These are phyloP conservation scores for Odontesthes bonariensis DNA, from an alignment of 2,113 vertebrate species.

Conservation along the genomic window DNA sequence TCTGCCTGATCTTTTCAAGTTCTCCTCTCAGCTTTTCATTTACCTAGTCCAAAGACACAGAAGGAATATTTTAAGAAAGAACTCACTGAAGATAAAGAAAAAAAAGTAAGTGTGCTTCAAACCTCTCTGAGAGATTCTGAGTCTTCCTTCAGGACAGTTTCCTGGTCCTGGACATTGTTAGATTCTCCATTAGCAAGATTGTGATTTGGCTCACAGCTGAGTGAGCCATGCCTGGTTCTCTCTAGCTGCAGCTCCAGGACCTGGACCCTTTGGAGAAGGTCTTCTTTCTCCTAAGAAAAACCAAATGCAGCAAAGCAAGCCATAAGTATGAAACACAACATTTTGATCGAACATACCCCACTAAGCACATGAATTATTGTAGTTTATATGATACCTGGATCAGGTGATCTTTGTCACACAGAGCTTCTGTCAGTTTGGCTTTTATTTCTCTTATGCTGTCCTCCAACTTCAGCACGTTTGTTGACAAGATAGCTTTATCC, in stretches of 20 bases:
- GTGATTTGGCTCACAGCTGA: constrained; percentile 49
- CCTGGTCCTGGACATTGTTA: constrained; percentile 66
- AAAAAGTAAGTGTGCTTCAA: background rate
- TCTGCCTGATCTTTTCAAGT: constrained; percentile 60
- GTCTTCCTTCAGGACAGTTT: constrained; percentile 65
- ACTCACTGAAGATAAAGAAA: background rate
- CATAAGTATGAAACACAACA: background rate
- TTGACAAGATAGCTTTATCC: constrained; percentile 81
- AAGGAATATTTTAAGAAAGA: background rate
- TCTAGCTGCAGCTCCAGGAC: constrained; percentile 63
- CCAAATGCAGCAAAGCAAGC: background rate
- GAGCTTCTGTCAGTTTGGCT: constrained; percentile 53
- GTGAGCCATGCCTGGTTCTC: constrained; percentile 36
- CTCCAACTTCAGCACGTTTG: constrained; percentile 76
- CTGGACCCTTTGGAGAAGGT: constrained; percentile 64
- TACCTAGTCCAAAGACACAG: constrained; percentile 54
- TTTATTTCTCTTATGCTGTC: constrained; percentile 75
- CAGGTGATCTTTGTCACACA: constrained; percentile 71
- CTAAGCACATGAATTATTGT: background rate
- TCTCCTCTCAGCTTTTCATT: constrained; percentile 75
- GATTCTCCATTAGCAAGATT: constrained; percentile 47
- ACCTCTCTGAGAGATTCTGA: constrained; percentile 68
- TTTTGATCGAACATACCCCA: background rate
- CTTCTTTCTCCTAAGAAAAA: constrained; percentile 73
- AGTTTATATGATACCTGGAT: constrained; percentile 70